phyloP scores from a whole-genome alignment of 2,888 invertebrate species.

The Syrista parreyssii region DNA sequence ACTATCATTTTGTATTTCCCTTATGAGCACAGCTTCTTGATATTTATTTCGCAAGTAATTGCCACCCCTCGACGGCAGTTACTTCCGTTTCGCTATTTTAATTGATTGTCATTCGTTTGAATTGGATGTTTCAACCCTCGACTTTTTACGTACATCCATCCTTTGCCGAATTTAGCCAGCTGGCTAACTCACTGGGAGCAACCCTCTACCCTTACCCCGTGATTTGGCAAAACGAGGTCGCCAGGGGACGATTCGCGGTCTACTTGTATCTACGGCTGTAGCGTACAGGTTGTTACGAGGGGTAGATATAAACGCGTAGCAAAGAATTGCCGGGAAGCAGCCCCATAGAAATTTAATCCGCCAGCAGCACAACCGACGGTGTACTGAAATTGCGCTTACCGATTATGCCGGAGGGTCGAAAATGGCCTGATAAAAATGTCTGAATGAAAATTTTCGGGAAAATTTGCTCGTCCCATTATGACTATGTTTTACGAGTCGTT shows the following conservation, averaged over 20 bases:
- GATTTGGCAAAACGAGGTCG: neutral
- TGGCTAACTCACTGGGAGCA: neutral
- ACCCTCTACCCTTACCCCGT: neutral
- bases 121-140: neutral
- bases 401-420: conserved; percentile 45
- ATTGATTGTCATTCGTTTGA: neutral
- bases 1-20: neutral
- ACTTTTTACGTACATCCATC: neutral
- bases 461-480: neutral
- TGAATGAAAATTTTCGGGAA: conserved; percentile 38
- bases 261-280: neutral
- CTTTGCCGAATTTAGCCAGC: neutral
- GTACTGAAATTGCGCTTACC: conserved; percentile 37
- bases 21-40: neutral
- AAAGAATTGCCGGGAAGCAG: neutral
- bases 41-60: neutral
- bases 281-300: neutral
- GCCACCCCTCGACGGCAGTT: neutral
- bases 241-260: neutral
- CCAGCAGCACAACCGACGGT: conserved; percentile 37
- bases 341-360: conserved; percentile 48
- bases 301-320: conserved; percentile 6
- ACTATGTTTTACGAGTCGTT: neutral
- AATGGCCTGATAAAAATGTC: conserved; percentile 41
- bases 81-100: neutral